Base-by-base conservation (phyloP, 2,888 invertebrate species). In the Xylocampa areola region DNA sequence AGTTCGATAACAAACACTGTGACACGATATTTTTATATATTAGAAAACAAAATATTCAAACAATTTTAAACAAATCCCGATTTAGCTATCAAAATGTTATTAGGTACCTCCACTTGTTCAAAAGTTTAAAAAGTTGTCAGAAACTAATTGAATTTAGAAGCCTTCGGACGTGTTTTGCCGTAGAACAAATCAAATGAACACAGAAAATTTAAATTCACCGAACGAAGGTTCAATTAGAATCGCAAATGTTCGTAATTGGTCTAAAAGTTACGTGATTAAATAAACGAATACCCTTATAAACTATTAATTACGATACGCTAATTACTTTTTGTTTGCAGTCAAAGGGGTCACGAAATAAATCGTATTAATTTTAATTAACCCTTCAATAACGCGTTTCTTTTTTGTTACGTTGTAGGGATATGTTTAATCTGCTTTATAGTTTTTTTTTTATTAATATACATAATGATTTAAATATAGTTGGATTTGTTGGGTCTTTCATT, bases 201-300 rank as follows among this genome's bases (percentile, higher is more conserved):
- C 10, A 10, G 0, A 13, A 53, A 37, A 32, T 43, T 32, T 7
- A 6, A 43, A 37, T 21, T 53, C 25, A 11, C 13, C 30, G 14
- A 37, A 37, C 7, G 7, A 44, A 8, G n/a, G 27, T 21, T 14
- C 11, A 11, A 54, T 33, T 50, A 13, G 19, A 21, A 36, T 10
- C 11, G 11, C 8, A 7, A 6, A 11, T 6, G n/a, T 1, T 23
- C 14, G 3, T 10, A 4, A 41, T 55, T 35, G 25, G 8, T 30
- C 23, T 13, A 2, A 16, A 30, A 39, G 4, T 40, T 40, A 10
- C 7, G 8, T 32, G 17, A 1, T 10, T 27, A 13, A 27, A 19
- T 7, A 13, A 8, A 11, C 21, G 21, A 36, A 36, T 21, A 11
- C 11, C 21, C n/a, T 10, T 1, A n/a, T n/a, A 21, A 36, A 19